Evolutionary conservation across 2,113 vertebrate genomes (phyloP), one percentile per base, ranked within the genome.

Genomic region (Nothocercus nigrocapillus): DNA sequence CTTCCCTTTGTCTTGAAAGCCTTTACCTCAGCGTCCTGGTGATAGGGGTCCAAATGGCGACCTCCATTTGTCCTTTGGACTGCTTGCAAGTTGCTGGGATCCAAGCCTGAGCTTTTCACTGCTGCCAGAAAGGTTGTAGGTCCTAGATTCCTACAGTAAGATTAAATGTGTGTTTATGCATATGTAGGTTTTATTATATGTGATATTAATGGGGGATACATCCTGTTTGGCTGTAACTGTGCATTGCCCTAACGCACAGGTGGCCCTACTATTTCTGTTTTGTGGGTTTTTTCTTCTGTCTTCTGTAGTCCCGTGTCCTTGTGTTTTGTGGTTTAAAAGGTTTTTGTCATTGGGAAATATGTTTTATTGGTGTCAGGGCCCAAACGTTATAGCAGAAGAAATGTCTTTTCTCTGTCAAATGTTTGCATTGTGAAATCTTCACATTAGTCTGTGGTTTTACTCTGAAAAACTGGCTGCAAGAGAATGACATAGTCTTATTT

Each of bases 361-460:
- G 53, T 77, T 77, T 45, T 81, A 70, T 82, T 90, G 73, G 80
- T 96, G 85, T 88, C 1, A 1, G 54, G 73, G 45, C 61, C 86
- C 83, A 81, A 90, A 90, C 10, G 69, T 97, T 93, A 90, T 77
- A 90, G 82, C 81, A 92, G 90, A 85, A 97, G 72, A 93, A 91
- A 84, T 88, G 85, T 27, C 51, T 40, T 94, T 88, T 93, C 76
- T 95, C 93, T 91, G 88, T 94, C 72, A 61, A 93, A 95, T 84
- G 66, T 73, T 89, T 90, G 83, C 81, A 61, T 93, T 97, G 95
- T 94, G 95, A 92, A 96, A 97, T 95, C 84, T 82, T 90, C 89
- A 70, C 90, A 68, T 88, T 90, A 93, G 80, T 81, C 56, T 91
- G 94, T 96, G 93, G 89, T 89, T 96, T 96, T 82, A 27, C 76